Evolutionary conservation across 2,888 invertebrate genomes (phyloP).

Genomic region (Encarsia formosa): DNA sequence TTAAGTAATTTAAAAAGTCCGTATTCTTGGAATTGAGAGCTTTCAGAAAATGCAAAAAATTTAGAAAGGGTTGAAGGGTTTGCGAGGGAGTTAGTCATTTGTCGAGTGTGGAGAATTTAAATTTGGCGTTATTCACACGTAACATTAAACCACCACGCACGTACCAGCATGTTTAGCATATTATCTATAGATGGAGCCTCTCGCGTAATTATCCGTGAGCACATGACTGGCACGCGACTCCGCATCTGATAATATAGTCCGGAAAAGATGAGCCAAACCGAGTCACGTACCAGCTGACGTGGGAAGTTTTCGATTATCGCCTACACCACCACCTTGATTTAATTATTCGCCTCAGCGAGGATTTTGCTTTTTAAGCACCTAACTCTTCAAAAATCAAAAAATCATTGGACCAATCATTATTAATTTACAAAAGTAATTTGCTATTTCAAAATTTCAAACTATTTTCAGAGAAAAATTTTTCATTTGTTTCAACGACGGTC

Average conservation of each 20-base stretch:
- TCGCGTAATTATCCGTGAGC: slow-evolving; percentile 36
- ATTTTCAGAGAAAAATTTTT: background rate
- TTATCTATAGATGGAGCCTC: slow-evolving; percentile 37
- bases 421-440: too few species aligned
- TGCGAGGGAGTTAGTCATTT: slow-evolving; percentile 11
- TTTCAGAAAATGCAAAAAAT: too few species aligned
- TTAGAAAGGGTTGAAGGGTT: too few species aligned
- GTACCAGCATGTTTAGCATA: too few species aligned
- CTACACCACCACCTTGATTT: too few species aligned
- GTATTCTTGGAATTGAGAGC: too few species aligned
- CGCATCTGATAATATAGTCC: slow-evolving; percentile 34
- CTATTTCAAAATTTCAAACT: too few species aligned
- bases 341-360: slow-evolving; percentile 12
- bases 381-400: background rate
- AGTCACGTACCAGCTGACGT: slow-evolving; percentile 26
- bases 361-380: slow-evolving; percentile 22
- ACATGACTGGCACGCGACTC: slow-evolving; percentile 37
- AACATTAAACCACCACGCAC: slow-evolving; percentile 41
- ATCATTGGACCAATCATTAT: too few species aligned
- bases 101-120: slow-evolving; percentile 36
- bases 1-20: too few species aligned
- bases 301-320: slow-evolving; percentile 34
- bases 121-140: slow-evolving; percentile 39
- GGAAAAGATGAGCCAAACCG: slow-evolving; percentile 19
- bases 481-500: background rate